Conservation (phyloP, 2,797 vertebrate species). For the Mastacembelus armatus region DNA sequence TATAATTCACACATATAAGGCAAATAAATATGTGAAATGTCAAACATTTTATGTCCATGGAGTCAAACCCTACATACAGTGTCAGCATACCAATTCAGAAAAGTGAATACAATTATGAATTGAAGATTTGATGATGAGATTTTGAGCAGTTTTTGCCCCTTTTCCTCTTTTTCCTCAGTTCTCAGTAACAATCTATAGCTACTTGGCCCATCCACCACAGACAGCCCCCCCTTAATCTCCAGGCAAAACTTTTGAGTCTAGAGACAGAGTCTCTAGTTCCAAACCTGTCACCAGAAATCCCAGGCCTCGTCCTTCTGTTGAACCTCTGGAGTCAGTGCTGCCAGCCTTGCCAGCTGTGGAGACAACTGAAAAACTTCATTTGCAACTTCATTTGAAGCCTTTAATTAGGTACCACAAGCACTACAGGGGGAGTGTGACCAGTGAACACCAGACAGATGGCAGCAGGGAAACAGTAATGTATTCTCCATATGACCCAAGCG, state of each 20-base stretch:
- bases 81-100: conserved; percentile 10
- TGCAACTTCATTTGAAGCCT: conserved; percentile 91
- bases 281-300: conserved; percentile 51
- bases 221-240: too few species aligned
- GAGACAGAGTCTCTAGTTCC: conserved; percentile 14
- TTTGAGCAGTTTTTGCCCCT: background rate
- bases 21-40: conserved; percentile 62
- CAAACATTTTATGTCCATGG: conserved; percentile 17
- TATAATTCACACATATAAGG: conserved; percentile 56
- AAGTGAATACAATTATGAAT: background rate
- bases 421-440: conserved; percentile 86
- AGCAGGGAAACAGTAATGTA: conserved; percentile 45
- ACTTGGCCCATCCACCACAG: background rate
- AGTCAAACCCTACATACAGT: conserved; percentile 27
- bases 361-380: conserved; percentile 90
- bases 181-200: background rate
- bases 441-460: conserved; percentile 83
- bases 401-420: conserved; percentile 95
- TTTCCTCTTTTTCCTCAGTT: background rate
- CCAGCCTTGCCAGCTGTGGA: conserved; percentile 90
- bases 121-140: too few species aligned
- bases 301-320: conserved; percentile 68
- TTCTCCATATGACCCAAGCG: conserved; percentile 41
- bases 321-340: conserved; percentile 74
- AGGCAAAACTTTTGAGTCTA: too few species aligned